These are phyloP conservation scores for Pterostichus madidus DNA, from an alignment of 2,888 invertebrate genomes.

Conservation along the genomic window DNA sequence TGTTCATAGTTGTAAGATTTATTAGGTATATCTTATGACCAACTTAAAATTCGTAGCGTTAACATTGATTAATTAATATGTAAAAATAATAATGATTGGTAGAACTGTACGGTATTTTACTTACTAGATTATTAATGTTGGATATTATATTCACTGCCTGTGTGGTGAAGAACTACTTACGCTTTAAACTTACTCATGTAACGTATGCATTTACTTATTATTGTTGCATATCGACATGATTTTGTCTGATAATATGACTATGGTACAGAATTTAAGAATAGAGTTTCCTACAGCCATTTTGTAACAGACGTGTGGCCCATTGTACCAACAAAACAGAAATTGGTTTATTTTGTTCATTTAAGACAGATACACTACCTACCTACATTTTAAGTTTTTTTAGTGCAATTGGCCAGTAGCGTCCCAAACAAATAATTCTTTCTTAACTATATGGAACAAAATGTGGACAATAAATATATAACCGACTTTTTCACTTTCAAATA, in stretches of 20 bases:
- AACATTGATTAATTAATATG: constrained; percentile 3
- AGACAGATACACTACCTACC: too few species aligned
- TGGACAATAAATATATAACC: too few species aligned
- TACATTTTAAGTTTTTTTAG: too few species aligned
- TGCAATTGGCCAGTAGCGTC: too few species aligned
- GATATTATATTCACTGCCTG: constrained; percentile 50
- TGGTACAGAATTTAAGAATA: not conserved
- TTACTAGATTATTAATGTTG: constrained; percentile 53
- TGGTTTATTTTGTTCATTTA: too few species aligned
- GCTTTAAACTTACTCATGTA: constrained; percentile 52
- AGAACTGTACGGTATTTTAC: constrained; percentile 54
- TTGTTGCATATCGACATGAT: constrained; percentile 47
- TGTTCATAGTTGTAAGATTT: constrained; percentile 53
- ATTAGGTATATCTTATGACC: constrained; percentile 63
- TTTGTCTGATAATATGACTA: constrained; percentile 41
- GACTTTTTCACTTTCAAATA: too few species aligned
- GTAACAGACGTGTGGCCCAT: not conserved
- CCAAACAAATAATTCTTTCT: too few species aligned
- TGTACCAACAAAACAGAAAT: too few species aligned
- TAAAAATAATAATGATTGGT: constrained; percentile 35
- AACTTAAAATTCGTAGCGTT: constrained; percentile 43
- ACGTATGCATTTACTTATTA: constrained; percentile 56
- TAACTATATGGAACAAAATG: too few species aligned
- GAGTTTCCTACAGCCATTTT: not conserved
- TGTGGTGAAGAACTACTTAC: constrained; percentile 49